These are phyloP conservation scores for Condylura cristata DNA, from an alignment of 2,113 vertebrate species.

Conservation along the genomic window DNA sequence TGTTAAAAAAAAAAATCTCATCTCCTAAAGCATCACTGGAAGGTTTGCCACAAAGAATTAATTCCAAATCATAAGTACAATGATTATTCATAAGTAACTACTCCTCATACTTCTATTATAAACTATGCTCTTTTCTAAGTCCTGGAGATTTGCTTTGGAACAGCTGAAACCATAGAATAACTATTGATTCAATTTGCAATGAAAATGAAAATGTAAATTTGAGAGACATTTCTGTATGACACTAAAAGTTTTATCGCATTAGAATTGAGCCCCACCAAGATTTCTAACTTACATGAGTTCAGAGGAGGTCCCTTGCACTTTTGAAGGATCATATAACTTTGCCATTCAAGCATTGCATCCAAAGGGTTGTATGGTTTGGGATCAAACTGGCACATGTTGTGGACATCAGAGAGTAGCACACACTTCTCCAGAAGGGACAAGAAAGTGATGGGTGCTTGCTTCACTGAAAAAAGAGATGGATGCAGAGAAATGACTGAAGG, in stretches of 20 bases:
- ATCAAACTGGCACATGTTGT: no score
- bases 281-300: no score
- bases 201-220: slow-evolving; percentile 13
- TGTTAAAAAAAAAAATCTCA: neutral
- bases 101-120: neutral
- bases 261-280: neutral
- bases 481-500: no score
- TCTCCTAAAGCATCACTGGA: neutral
- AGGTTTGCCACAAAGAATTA: neutral
- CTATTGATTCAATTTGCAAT: neutral
- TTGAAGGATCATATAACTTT: no score
- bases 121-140: fast-evolving
- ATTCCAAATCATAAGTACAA: neutral
- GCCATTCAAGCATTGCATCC: no score
- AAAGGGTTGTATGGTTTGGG: no score
- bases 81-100: neutral
- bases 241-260: neutral
- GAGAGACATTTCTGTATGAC: neutral
- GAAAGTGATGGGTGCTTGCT: no score
- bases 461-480: no score
- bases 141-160: neutral
- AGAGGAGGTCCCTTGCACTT: no score
- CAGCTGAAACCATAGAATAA: neutral
- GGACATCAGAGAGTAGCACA: no score
- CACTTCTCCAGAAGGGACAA: no score